phyloP scores from a whole-genome alignment of 2,888 invertebrate genomes.

The Eustalomyia histrio region DNA sequence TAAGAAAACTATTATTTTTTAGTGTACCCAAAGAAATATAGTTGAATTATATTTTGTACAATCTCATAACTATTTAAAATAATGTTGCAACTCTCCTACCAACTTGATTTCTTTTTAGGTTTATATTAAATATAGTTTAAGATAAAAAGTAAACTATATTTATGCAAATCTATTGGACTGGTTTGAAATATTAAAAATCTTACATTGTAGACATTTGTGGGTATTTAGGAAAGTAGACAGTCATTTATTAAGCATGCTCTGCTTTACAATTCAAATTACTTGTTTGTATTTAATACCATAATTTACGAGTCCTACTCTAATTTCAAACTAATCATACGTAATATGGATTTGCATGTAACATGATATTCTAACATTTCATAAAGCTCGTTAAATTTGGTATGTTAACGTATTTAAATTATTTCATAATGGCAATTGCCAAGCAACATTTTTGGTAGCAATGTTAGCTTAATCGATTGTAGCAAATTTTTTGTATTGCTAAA shows the following conservation, averaged over 20 bases:
- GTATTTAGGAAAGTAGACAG: slow-evolving; percentile 7
- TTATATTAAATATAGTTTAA: neutral
- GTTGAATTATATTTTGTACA: neutral
- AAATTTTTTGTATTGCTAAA: no score
- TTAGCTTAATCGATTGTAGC: neutral
- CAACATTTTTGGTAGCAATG: neutral
- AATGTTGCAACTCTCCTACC: neutral
- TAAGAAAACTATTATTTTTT: no score
- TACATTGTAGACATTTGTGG: neutral
- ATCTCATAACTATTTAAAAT: slow-evolving; percentile 4
- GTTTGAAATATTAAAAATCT: neutral
- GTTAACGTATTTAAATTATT: slow-evolving; percentile 38
- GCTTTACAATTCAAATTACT: slow-evolving; percentile 26
- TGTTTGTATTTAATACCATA: slow-evolving; percentile 51
- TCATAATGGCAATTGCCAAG: slow-evolving; percentile 32
- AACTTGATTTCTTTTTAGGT: neutral
- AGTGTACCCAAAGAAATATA: no score
- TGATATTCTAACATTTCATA: slow-evolving; percentile 50
- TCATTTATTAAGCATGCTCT: neutral
- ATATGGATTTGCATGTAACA: slow-evolving; percentile 54
- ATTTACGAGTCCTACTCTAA: slow-evolving; percentile 55
- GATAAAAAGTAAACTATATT: neutral
- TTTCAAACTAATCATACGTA: slow-evolving; percentile 23
- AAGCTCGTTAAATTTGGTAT: slow-evolving; percentile 29
- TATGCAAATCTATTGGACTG: neutral